These are phyloP conservation scores for Adelosebastes latens DNA, from an alignment of 2,797 vertebrate genomes.

Conservation along the genomic window DNA sequence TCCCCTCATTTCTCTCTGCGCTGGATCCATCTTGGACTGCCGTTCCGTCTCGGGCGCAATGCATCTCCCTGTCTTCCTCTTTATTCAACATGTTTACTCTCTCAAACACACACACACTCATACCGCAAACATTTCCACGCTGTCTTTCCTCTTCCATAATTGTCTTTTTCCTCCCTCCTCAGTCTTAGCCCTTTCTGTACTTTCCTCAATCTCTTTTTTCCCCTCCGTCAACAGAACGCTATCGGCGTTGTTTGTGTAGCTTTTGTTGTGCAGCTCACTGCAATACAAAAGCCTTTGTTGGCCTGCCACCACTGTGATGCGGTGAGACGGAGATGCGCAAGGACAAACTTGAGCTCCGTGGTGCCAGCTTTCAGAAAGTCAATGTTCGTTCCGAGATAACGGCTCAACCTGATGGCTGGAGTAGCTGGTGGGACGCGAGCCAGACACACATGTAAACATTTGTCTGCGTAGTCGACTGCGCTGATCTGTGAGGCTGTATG, in stretches of 20 bases:
- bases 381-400: constrained; percentile 42
- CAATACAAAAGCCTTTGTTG: constrained; percentile 71
- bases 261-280: constrained; percentile 63
- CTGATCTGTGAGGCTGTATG: constrained; percentile 30
- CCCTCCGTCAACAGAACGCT: constrained; percentile 64
- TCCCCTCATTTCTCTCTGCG: constrained; percentile 39
- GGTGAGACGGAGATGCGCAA: constrained; percentile 65
- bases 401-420: constrained; percentile 44
- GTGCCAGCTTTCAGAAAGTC: constrained; percentile 59
- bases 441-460: constrained; percentile 36
- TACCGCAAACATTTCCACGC: constrained; percentile 30
- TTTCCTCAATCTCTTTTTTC: constrained; percentile 53
- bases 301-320: constrained; percentile 69
- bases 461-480: constrained; percentile 11
- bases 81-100: constrained; percentile 43
- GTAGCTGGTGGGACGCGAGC: constrained; percentile 19
- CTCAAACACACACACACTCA: constrained; percentile 17
- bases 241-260: constrained; percentile 56
- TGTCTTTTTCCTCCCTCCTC: constrained; percentile 46
- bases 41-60: constrained; percentile 29
- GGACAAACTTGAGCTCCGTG: constrained; percentile 74
- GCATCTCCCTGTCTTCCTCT: constrained; percentile 39
- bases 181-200: constrained; percentile 45
- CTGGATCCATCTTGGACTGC: constrained; percentile 45
- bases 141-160: constrained; percentile 53